Evolutionary conservation across 2,113 vertebrate genomes (phyloP), one percentile per base, ranked within the genome.

Genomic region (Neotragus moschatus): DNA sequence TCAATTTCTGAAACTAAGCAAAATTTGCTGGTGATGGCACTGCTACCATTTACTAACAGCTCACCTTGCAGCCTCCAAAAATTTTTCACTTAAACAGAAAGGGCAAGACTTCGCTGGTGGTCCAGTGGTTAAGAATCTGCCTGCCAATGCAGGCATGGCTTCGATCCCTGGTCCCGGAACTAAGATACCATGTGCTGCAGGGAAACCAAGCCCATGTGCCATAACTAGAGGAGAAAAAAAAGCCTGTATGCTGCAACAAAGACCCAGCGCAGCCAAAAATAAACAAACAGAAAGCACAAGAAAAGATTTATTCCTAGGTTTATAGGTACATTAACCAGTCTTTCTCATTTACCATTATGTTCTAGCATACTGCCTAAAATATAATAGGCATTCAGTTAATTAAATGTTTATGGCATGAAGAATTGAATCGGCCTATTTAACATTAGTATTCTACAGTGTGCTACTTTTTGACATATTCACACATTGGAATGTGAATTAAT

Each of bases 41-140:
- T 84, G 6, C 11, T 51, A 23, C 14, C 43, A 1, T 88, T 88
- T 45, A 61, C 75, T 86, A 90, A 92, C 49, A 90, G 73, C 53
- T 96, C 51, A 77, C 49, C 28, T 88, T 75, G 60, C 49, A 93
- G 77, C 39, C 12, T 96, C 45, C 94, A 56, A 43, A 28, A 88
- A 30, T 49, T 92, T 96, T 88, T 90, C 73, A 92, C 7, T 95
- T 92, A 80, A 80, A 84, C 51, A 81, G 53, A 95, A 97, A 81
- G 70, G 70, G 33, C 6, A 86, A 26, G 85, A 66, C 39, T 75
- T 43, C 6, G 23, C 70, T 75, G 39, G 39, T 75, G 12, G 70
- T 75, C 39, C 39, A 75, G 36, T 75, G 70, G 23, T 43, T 75
- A 75, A 75, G 39, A 43, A 75, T 43, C 39, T 75, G 70, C 39